Evolutionary conservation across 2,888 invertebrate species (phyloP).

Genomic region (Caenorhabditis auriculariae): DNA sequence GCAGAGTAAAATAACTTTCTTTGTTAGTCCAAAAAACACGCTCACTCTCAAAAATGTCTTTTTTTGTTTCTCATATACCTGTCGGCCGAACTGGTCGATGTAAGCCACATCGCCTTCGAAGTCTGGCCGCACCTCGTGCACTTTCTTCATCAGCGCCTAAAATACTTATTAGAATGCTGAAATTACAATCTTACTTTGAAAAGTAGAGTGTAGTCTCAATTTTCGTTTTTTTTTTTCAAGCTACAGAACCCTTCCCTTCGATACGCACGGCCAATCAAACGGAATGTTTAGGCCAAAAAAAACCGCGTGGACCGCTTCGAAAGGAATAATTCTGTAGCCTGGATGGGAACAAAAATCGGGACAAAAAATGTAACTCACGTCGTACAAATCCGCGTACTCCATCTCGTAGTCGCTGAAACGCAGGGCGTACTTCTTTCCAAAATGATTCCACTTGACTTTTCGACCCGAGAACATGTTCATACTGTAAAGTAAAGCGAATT

Average conservation of each 20-base stretch:
- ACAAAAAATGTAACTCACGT: constrained; percentile 33
- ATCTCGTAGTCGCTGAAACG: constrained; percentile 56
- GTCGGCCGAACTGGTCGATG: constrained; percentile 55
- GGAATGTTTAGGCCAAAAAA: too few relatives aligned
- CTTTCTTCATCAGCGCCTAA: constrained; percentile 54
- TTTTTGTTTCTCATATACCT: constrained; percentile 28
- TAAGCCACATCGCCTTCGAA: constrained; percentile 59
- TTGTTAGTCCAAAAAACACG: neutral
- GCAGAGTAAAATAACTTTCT: too few relatives aligned
- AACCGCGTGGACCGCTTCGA: too few relatives aligned
- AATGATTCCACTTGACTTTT: constrained; percentile 59
- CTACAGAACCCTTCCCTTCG: too few relatives aligned
- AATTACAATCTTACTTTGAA: constrained; percentile 1
- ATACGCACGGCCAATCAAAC: too few relatives aligned
- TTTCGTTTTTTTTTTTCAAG: neutral
- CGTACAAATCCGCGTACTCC: constrained; percentile 54
- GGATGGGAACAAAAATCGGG: too few relatives aligned
- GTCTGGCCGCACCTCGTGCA: constrained; percentile 50
- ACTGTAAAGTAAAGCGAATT: constrained; percentile 29
- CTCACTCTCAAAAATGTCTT: neutral
- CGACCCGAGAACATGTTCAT: constrained; percentile 56
- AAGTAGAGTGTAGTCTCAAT: neutral
- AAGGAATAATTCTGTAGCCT: too few relatives aligned
- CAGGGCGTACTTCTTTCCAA: constrained; percentile 57
- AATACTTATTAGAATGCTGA: constrained; percentile 12